phyloP scores from a whole-genome alignment of 1,140 invertebrate species.

The Orchestia grillus region DNA sequence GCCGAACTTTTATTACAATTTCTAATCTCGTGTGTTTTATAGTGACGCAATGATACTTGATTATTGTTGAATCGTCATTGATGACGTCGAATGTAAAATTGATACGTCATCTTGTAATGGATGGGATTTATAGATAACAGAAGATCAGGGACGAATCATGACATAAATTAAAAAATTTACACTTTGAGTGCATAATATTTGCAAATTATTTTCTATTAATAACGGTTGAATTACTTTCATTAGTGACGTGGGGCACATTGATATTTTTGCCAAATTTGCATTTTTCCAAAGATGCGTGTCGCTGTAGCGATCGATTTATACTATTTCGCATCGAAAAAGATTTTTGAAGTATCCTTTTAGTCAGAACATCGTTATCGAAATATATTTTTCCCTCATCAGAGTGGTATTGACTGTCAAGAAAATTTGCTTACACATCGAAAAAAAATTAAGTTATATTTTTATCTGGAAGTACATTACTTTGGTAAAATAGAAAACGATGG shows the following conservation, averaged over 20 bases:
- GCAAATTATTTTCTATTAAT: background rate
- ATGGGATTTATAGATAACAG: background rate
- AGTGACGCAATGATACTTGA: background rate
- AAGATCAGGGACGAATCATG: background rate
- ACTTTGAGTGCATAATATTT: background rate
- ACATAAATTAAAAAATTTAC: background rate
- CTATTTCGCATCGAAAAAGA: too few relatives aligned
- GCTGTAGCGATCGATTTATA: too few relatives aligned
- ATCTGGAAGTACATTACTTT: too few relatives aligned
- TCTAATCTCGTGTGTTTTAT: background rate
- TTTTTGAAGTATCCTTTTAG: too few relatives aligned
- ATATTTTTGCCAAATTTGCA: too few relatives aligned
- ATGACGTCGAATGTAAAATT: background rate
- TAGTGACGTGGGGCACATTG: background rate
- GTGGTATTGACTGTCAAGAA: too few relatives aligned
- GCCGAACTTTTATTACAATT: background rate
- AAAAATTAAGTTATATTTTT: too few relatives aligned
- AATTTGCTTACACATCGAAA: too few relatives aligned
- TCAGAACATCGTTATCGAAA: too few relatives aligned
- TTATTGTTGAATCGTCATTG: background rate
- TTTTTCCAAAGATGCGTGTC: too few relatives aligned
- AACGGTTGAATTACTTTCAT: background rate
- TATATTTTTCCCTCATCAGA: too few relatives aligned
- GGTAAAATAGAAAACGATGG: too few relatives aligned
- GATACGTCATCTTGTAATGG: background rate